Percentiles rank a stretch among this genome's conserved stretches.
Evolutionary conservation across 2,113 vertebrate species (phyloP).

Genomic region (Sinocyclocheilus maitianheensis): DNA sequence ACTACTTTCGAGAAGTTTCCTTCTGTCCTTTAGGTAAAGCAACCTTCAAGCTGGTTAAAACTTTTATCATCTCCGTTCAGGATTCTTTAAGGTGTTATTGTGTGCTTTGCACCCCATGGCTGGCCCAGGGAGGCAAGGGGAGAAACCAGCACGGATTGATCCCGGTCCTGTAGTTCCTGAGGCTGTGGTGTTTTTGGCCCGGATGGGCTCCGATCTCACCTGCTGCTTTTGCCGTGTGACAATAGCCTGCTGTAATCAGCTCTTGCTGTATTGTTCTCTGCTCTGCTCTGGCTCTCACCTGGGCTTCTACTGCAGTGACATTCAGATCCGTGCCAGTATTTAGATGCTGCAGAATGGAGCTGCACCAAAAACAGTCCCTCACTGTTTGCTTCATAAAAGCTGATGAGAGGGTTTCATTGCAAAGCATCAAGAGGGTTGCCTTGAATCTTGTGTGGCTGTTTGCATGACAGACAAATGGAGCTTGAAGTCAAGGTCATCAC

Average conservation of each 20-base stretch:
- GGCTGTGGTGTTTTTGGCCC: slow-evolving; percentile 10
- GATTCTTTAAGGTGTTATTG: neutral
- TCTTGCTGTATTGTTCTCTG: slow-evolving; percentile 31
- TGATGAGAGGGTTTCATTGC: neutral
- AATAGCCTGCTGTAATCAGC: slow-evolving; percentile 16
- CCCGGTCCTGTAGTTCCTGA: slow-evolving; percentile 2
- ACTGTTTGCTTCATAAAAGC: slow-evolving; percentile 8
- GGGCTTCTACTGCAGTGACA: slow-evolving; percentile 21
- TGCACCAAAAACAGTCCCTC: neutral
- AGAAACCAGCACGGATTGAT: slow-evolving; percentile 6
- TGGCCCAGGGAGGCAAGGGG: neutral
- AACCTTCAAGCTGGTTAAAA: slow-evolving; percentile 17
- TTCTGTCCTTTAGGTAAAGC: neutral
- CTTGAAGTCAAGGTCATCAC: neutral
- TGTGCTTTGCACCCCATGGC: slow-evolving; percentile 10
- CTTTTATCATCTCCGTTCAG: neutral
- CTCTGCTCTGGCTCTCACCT: slow-evolving; percentile 21
- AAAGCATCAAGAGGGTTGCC: neutral
- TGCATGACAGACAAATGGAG: neutral
- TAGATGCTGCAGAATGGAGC: slow-evolving; percentile 13
- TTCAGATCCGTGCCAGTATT: slow-evolving; percentile 21
- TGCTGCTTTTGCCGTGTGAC: slow-evolving; percentile 29
- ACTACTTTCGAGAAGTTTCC: slow-evolving; percentile 14
- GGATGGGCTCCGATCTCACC: slow-evolving; percentile 7
- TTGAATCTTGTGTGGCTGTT: neutral